Base-by-base conservation (phyloP, 1,140 invertebrate genomes). In the Nephila pilipes region DNA sequence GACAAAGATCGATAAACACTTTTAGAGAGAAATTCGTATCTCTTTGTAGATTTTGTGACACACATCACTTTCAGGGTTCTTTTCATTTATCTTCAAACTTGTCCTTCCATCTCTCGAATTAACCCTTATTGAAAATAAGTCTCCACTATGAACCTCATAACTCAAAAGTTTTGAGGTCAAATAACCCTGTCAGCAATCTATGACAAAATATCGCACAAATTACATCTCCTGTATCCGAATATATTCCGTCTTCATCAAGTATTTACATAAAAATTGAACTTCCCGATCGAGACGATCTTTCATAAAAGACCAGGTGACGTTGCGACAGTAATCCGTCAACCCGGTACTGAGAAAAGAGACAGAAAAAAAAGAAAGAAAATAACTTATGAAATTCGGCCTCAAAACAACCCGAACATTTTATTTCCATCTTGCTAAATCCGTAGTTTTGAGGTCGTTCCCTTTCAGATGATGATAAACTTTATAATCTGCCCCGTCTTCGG, bases 401-500 rank as follows among this genome's bases (percentile, higher is more conserved):
- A 87, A 55, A 81, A 81, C 80, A 81, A 54, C 22, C 38, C 80
- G 38, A 81, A n/a, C 80, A 55, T 81, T 81, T 60, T 87, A 60
- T 87, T 87, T 87, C 55, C 36, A 58, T 87, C 85, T 83, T 36
- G 80, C 80, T 54, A 63, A 87, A 60, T 83, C 81, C 81, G 46
- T 83, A 83, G 54, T 83, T 83, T 83, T 60, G 87, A 88, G 87
- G 87, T 55, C 54, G 87, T 54, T 88, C 57, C 29, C 25, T 29
- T 85, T 85, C 80, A 36, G n/a, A 63, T 69, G 60, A 87, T 69
- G 63, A 88, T 63, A 69, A 80, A 90, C 88, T 90, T 36, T 90
- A n/a, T n/a, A 79, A 90, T 90, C 65, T 58, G 55, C 29, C 29
- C 22, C 58, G 85, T 87, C 85, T n/a, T 87, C 29, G 20, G 29